Percentiles rank a stretch among this genome's conserved stretches.
phyloP scores from a whole-genome alignment of 1,140 invertebrate genomes.

The Globodera rostochiensis region DNA sequence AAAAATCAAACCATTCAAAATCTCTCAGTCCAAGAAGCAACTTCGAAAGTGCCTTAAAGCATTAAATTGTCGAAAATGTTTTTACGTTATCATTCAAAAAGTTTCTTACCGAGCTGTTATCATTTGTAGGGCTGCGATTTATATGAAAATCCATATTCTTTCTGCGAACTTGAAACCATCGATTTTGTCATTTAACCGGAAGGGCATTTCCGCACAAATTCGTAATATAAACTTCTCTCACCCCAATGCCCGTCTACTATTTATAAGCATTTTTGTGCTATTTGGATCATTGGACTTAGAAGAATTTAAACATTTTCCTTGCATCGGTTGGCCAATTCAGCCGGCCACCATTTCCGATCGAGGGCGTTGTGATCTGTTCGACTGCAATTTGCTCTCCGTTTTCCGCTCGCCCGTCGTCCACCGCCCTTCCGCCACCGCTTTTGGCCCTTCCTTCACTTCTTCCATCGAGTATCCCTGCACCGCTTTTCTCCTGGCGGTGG shows the following conservation, averaged over 20 bases:
- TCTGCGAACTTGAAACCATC: too few relatives aligned
- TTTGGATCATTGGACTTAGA: neutral
- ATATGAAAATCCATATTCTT: too few relatives aligned
- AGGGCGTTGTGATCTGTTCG: neutral
- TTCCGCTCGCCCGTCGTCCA: neutral
- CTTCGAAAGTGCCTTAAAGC: neutral
- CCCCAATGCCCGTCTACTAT: too few relatives aligned
- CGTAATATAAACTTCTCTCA: too few relatives aligned
- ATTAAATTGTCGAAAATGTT: too few relatives aligned
- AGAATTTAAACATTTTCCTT: neutral
- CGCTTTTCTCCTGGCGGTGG: conserved; percentile 2
- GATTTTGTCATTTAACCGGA: too few relatives aligned
- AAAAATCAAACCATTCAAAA: neutral
- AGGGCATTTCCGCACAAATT: too few relatives aligned
- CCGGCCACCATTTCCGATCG: neutral
- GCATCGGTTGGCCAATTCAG: neutral
- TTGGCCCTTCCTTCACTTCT: neutral
- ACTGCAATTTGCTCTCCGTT: neutral
- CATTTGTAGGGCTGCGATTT: too few relatives aligned
- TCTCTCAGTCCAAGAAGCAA: neutral
- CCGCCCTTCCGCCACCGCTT: neutral
- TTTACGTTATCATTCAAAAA: too few relatives aligned
- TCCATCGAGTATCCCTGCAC: neutral
- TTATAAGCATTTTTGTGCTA: too few relatives aligned
- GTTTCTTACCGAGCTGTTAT: too few relatives aligned